phyloP scores from a whole-genome alignment of 2,113 vertebrate genomes.

The Sigmodon hispidus region DNA sequence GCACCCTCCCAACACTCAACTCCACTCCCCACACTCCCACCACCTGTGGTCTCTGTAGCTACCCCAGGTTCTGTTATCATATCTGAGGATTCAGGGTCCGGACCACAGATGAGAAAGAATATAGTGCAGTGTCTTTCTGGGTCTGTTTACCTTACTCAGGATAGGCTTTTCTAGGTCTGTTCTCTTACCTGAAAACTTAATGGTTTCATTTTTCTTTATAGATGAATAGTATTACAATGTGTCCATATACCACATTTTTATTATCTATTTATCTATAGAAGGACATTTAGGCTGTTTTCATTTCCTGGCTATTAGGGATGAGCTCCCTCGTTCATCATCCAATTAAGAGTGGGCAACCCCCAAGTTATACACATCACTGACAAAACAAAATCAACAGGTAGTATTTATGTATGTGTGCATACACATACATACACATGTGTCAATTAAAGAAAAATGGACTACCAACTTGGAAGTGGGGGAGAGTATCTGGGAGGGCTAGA shows the following conservation, averaged over 20 bases:
- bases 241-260: neutral
- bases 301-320: neutral
- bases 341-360: neutral
- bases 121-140: neutral
- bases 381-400: neutral
- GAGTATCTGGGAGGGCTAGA: neutral
- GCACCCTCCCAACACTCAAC: neutral
- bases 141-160: neutral
- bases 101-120: neutral
- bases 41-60: too few relatives aligned
- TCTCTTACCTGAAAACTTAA: neutral
- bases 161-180: neutral
- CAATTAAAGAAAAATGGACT: neutral
- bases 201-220: neutral
- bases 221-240: neutral
- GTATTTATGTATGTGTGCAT: neutral
- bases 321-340: neutral
- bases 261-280: neutral
- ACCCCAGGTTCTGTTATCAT: neutral
- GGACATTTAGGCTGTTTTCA: neutral
- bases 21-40: neutral
- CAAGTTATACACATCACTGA: neutral
- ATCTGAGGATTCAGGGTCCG: neutral
- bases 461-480: neutral
- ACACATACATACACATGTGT: neutral